Evolutionary conservation across 1,140 invertebrate genomes (phyloP).

Genomic region (Propsilocerus akamusi): DNA sequence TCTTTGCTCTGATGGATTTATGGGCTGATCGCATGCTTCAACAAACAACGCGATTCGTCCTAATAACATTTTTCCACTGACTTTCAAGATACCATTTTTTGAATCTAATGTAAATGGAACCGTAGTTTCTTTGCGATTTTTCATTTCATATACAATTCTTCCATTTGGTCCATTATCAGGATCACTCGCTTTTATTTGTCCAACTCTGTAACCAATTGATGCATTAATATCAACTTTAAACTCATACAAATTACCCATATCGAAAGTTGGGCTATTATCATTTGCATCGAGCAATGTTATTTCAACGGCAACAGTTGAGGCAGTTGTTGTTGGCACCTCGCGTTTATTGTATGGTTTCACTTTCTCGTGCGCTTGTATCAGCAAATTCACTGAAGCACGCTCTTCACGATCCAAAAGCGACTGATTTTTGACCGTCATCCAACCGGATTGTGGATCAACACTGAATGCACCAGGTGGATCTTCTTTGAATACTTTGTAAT

Average conservation of each 20-base stretch:
- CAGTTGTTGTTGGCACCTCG: conserved; percentile 24
- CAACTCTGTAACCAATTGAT: conserved; percentile 44
- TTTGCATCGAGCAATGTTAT: conserved; percentile 68
- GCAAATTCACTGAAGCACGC: conserved; percentile 43
- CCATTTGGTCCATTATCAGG: conserved; percentile 65
- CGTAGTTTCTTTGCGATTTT: conserved; percentile 39
- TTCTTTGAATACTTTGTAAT: conserved; percentile 40
- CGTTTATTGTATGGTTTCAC: conserved; percentile 19
- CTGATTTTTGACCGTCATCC: conserved; percentile 67
- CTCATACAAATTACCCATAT: conserved; percentile 63
- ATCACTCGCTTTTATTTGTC: conserved; percentile 55
- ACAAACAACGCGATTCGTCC: conserved; percentile 61
- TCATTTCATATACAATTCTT: conserved; percentile 53
- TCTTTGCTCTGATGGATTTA: conserved; percentile 59
- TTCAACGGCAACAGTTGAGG: conserved; percentile 53
- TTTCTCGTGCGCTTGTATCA: conserved; percentile 51
- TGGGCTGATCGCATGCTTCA: conserved; percentile 61
- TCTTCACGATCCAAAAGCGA: conserved; percentile 59
- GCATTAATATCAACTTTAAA: conserved; percentile 49
- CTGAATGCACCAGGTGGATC: conserved; percentile 57
- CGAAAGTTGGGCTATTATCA: conserved; percentile 70
- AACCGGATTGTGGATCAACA: conserved; percentile 58
- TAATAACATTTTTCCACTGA: conserved; percentile 40
- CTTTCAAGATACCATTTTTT: conserved; percentile 47
- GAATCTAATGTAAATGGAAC: conserved; percentile 52